Conservation (phyloP, 2,113 vertebrate genomes). For the Theristicus caerulescens region DNA sequence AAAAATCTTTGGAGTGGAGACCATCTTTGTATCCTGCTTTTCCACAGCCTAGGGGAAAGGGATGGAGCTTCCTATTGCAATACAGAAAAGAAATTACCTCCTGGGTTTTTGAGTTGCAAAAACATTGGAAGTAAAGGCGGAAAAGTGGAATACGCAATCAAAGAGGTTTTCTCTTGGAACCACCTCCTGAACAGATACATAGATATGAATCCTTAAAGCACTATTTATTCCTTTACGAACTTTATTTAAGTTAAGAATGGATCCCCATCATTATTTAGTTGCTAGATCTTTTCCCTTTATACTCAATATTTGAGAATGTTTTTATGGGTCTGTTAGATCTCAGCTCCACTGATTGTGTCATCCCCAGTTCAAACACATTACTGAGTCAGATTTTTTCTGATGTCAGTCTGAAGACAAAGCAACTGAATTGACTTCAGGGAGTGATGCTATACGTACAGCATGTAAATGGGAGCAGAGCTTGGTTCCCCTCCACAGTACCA, state of each 20-base stretch:
- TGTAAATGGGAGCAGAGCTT: background rate
- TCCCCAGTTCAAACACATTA: background rate
- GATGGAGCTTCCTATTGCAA: background rate
- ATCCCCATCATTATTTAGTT: background rate
- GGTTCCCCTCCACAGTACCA: background rate
- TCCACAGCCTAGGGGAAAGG: background rate
- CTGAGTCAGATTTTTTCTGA: background rate
- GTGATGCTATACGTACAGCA: background rate
- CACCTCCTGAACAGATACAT: background rate
- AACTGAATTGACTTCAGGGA: background rate
- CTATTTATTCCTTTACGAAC: background rate
- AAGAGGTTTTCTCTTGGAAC: background rate
- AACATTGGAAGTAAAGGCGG: background rate
- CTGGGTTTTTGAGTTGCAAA: background rate
- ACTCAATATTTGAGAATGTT: background rate
- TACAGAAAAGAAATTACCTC: background rate
- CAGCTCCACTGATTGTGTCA: background rate
- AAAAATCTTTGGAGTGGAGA: background rate
- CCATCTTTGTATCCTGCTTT: background rate
- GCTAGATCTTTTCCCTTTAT: background rate
- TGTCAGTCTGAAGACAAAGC: background rate
- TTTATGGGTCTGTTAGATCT: background rate
- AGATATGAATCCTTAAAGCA: background rate
- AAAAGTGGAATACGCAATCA: background rate
- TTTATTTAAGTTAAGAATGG: background rate